These are phyloP conservation scores for Podarcis muralis DNA, from an alignment of 2,113 vertebrate species.

Conservation along the genomic window DNA sequence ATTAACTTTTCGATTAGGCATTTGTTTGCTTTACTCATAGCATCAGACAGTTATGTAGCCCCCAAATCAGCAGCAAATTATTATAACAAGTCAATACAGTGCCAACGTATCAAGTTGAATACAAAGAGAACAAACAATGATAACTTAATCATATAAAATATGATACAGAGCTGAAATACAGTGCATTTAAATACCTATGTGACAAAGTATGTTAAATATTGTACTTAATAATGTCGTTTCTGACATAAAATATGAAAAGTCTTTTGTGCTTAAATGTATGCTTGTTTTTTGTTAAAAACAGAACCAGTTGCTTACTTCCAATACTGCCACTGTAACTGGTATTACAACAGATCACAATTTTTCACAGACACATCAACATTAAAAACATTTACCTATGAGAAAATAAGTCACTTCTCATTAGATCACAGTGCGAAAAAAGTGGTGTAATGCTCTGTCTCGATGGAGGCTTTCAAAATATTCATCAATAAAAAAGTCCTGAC, in stretches of 20 bases:
- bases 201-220: constrained; percentile 78
- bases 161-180: constrained; percentile 80
- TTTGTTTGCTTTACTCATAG: constrained; percentile 63
- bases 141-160: constrained; percentile 82
- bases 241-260: constrained; percentile 77
- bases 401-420: constrained; percentile 83
- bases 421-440: constrained; percentile 86
- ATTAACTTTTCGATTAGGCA: constrained; percentile 68
- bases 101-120: constrained; percentile 71
- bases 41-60: constrained; percentile 70
- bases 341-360: constrained; percentile 83
- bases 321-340: constrained; percentile 83
- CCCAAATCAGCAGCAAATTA: constrained; percentile 79
- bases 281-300: constrained; percentile 73
- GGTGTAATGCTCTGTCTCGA: constrained; percentile 73
- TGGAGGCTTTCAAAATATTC: constrained; percentile 74
- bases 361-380: constrained; percentile 81
- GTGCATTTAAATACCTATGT: constrained; percentile 80
- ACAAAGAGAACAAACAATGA: constrained; percentile 76
- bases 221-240: constrained; percentile 70
- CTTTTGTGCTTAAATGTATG: constrained; percentile 77
- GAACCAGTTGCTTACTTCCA: constrained; percentile 79
- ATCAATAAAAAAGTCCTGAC: constrained; percentile 77
- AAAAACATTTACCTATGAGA: constrained; percentile 83
- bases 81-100: constrained; percentile 75